Evolutionary conservation across 2,113 vertebrate species (phyloP).

Genomic region (Lonchura striata): DNA sequence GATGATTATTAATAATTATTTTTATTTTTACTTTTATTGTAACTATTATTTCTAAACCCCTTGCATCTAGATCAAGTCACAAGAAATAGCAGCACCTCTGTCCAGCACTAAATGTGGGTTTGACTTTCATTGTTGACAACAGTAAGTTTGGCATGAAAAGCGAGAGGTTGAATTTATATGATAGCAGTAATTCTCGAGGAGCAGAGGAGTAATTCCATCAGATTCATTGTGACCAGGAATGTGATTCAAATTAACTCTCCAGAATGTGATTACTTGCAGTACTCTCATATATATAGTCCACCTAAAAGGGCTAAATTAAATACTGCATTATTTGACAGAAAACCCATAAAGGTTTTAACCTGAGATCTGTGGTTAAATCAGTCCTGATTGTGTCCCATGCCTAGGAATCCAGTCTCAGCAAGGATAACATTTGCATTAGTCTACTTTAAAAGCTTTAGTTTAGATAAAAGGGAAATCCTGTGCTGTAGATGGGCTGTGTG

Average conservation of each 20-base stretch:
- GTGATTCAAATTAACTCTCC: not conserved
- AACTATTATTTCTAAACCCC: not conserved
- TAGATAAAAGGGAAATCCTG: not conserved
- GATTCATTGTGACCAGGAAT: not conserved
- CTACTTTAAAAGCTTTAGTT: not conserved
- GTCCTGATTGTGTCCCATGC: not conserved
- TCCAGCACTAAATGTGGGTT: not conserved
- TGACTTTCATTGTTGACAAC: not conserved
- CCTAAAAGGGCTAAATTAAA: not conserved
- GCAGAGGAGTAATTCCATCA: not conserved
- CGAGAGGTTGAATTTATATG: not conserved
- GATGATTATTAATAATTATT: not conserved
- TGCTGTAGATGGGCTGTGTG: not conserved
- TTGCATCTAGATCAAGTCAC: not conserved
- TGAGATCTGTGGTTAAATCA: not conserved
- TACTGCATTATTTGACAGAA: not conserved
- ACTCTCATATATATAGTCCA: not conserved
- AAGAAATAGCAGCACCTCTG: not conserved
- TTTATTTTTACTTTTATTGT: not conserved
- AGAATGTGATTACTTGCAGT: not conserved
- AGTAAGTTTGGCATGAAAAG: not conserved
- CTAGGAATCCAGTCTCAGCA: not conserved
- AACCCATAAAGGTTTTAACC: not conserved
- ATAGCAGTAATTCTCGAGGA: not conserved
- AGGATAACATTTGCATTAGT: not conserved